Evolutionary conservation across 2,888 invertebrate genomes (phyloP).

Genomic region (Caenorhabditis sp.): DNA sequence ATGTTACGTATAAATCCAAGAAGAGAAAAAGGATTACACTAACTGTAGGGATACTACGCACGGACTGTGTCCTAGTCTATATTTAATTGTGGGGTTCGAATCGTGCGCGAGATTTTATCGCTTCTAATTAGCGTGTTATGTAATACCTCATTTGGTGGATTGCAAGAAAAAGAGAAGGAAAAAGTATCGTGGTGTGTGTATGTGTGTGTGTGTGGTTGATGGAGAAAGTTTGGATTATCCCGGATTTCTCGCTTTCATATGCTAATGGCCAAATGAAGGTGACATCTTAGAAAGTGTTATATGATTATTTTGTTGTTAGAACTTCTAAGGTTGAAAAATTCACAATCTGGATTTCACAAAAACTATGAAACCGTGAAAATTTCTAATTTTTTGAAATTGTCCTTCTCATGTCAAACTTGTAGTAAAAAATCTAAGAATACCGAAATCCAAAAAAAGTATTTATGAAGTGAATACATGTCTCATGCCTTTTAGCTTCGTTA

Average conservation of each 20-base stretch:
- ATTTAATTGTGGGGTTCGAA: not conserved
- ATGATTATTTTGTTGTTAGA: too few species aligned
- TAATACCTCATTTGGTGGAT: not conserved
- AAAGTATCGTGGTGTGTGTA: not conserved
- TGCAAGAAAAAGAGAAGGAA: not conserved
- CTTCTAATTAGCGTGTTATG: conserved; percentile 1
- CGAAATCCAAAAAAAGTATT: too few species aligned
- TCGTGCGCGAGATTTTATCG: not conserved
- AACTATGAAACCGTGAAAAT: not conserved
- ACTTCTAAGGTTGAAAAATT: too few species aligned
- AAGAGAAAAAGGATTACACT: not conserved
- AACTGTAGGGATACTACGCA: not conserved
- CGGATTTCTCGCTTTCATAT: not conserved
- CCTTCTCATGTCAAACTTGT: too few species aligned
- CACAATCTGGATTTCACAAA: not conserved
- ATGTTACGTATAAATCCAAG: not conserved
- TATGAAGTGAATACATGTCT: too few species aligned
- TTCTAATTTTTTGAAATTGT: not conserved
- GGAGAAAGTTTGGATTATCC: not conserved
- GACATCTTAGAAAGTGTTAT: not conserved
- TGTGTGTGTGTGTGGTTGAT: too few species aligned
- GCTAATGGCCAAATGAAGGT: not conserved
- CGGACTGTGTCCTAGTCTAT: too few species aligned
- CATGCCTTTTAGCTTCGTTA: too few species aligned
- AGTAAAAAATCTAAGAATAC: too few species aligned